Base-by-base conservation (phyloP, 2,888 invertebrate species). In the Scotopteryx bipunctaria region DNA sequence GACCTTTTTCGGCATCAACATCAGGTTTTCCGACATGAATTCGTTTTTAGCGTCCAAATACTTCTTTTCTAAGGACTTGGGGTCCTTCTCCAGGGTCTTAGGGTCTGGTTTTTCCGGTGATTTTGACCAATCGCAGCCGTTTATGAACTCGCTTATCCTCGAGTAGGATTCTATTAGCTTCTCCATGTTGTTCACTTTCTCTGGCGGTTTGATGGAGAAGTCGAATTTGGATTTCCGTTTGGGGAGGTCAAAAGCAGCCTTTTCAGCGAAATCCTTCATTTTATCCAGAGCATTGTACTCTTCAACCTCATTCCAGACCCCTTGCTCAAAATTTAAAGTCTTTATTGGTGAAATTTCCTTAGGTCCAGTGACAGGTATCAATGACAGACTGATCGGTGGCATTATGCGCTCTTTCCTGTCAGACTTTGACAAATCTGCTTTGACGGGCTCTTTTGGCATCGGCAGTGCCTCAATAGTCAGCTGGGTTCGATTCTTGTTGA, bases 261-360 rank as follows among this genome's bases (percentile, higher is more conserved):
- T 90, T 61, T 91, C 90, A 5, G 91, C 90, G 67, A 91, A 91
- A 49, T 89, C 84, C 61, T 89, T 89, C 86, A 91, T 91, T 78
- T 89, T 91, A 21, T 91, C 91, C 46, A 91, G 55, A 0, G 91
- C 91, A 55, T 91, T 91, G 59, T 91, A 91, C 67, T 91, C 83
- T 17, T 87, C 85, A 0, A 71, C 59, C 0, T 81, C 82, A 50
- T 80, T 83, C 80, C 84, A 86, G 1, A 73, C 70, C 2, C 73
- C 63, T 49, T 81, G 80, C 58, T 86, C 82, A 43, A 79, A 74
- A 56, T 75, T 81, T 8, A 83, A 59, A 0, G 81, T 76, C 69
- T 86, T 86, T 27, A 86, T 76, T 0, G 86, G 86, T 0, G 77
- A 75, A 33, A 83, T 81, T 23, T 85, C 84, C 73, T 87, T 87